These are phyloP conservation scores for Callionymus lyra DNA, from an alignment of 2,113 vertebrate genomes.

Conservation along the genomic window DNA sequence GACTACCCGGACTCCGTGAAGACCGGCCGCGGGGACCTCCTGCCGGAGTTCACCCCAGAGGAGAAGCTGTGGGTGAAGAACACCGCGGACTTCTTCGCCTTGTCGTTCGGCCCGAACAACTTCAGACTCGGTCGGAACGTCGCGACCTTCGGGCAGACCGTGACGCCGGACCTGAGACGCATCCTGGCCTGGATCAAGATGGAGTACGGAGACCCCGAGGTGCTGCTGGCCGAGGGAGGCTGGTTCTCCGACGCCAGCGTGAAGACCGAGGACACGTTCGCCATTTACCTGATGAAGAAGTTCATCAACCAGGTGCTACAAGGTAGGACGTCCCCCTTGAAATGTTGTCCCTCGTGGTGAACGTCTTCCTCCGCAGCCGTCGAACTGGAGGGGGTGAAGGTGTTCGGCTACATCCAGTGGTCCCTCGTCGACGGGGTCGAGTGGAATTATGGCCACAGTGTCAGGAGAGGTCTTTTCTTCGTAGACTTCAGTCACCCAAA, in stretches of 20 bases:
- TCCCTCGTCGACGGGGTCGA: constrained; percentile 91
- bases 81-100: constrained; percentile 89
- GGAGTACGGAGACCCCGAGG: constrained; percentile 75
- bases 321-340: constrained; percentile 60
- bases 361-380: constrained; percentile 65
- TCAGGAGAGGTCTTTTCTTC: constrained; percentile 85
- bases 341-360: background rate
- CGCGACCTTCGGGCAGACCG: constrained; percentile 68
- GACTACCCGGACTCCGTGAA: constrained; percentile 82
- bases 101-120: constrained; percentile 91
- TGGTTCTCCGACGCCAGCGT: constrained; percentile 85
- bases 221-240: constrained; percentile 85
- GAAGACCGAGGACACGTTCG: constrained; percentile 80
- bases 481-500: constrained; percentile 73
- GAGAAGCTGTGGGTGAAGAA: constrained; percentile 74
- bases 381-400: constrained; percentile 71
- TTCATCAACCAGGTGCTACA: constrained; percentile 87
- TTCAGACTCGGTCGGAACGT: constrained; percentile 68
- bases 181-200: constrained; percentile 83
- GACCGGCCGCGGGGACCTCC: constrained; percentile 36
- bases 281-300: constrained; percentile 85
- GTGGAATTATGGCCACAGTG: constrained; percentile 79
- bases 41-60: constrained; percentile 72
- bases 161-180: constrained; percentile 75
- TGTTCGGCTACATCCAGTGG: constrained; percentile 89